Evolutionary conservation across 2,797 vertebrate genomes (phyloP).

Genomic region (Carduelis carduelis): DNA sequence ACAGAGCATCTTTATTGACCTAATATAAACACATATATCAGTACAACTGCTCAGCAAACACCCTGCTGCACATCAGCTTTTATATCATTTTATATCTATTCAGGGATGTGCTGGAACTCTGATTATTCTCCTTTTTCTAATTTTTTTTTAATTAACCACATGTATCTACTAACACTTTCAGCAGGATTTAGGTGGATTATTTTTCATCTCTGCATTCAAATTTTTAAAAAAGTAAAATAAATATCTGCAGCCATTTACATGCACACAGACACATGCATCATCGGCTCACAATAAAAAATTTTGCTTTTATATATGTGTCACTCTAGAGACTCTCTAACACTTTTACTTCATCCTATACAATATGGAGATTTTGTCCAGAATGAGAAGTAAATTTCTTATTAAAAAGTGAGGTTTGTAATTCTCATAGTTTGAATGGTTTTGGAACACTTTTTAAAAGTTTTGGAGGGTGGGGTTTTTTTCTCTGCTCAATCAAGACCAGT

Average conservation of each 20-base stretch:
- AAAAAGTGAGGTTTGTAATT: not conserved
- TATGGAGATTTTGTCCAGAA: not conserved
- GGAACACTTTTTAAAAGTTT: not conserved
- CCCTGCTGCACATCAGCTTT: not conserved
- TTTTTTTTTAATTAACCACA: not conserved
- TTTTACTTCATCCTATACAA: not conserved
- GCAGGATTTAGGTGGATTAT: not conserved
- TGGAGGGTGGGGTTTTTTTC: not conserved
- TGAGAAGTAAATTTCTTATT: not conserved
- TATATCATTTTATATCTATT: not conserved
- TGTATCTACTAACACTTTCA: not conserved
- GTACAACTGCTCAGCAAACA: conserved; percentile 53
- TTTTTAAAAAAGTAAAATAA: conserved; percentile 27
- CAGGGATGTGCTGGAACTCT: not conserved
- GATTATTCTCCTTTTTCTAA: not conserved
- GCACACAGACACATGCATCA: not conserved
- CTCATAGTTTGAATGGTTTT: not conserved
- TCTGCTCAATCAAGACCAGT: not conserved
- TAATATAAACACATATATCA: conserved; percentile 48
- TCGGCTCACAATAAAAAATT: not conserved
- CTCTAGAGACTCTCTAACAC: not conserved
- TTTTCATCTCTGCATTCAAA: conserved; percentile 16
- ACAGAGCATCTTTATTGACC: conserved; percentile 86
- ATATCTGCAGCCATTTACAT: not conserved
- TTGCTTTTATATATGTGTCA: not conserved